Conservation (phyloP, 53 echinoderm and acorn worm species). For the Temnopleurus reevesii region DNA sequence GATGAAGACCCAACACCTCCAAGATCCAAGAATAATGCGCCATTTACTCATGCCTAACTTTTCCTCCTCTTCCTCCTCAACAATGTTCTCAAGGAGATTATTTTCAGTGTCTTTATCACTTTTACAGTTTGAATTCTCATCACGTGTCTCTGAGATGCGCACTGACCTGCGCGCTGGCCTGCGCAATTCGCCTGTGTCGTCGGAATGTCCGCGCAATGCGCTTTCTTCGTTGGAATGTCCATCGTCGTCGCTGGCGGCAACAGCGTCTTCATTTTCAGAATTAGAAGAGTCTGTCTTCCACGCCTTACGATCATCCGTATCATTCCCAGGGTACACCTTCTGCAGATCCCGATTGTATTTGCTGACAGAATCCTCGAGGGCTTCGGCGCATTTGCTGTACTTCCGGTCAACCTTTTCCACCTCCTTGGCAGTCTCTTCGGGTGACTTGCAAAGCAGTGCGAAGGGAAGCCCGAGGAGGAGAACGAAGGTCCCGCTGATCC, state of each 20-base stretch:
- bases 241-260: not conserved
- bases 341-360: not conserved
- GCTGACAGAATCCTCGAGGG: not conserved
- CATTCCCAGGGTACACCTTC: conserved; percentile 28
- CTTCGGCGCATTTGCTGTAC: not conserved
- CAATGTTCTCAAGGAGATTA: not conserved
- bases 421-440: conserved; percentile 12
- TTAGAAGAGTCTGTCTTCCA: conserved; percentile 2
- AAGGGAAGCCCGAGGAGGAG: conserved; percentile 50
- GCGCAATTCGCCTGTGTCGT: not conserved
- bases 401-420: not conserved
- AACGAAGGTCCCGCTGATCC: conserved; percentile 58
- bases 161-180: no score
- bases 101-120: not conserved
- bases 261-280: no score
- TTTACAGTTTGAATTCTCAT: not conserved
- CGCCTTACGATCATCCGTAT: not conserved
- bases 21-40: not conserved
- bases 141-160: not conserved
- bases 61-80: not conserved
- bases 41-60: conserved; percentile 21
- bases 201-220: not conserved
- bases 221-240: not conserved
- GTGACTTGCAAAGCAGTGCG: conserved; percentile 47
- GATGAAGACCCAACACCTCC: conserved; percentile 27